Conservation (phyloP, 2,797 vertebrate species). For the Danio kyathit region DNA sequence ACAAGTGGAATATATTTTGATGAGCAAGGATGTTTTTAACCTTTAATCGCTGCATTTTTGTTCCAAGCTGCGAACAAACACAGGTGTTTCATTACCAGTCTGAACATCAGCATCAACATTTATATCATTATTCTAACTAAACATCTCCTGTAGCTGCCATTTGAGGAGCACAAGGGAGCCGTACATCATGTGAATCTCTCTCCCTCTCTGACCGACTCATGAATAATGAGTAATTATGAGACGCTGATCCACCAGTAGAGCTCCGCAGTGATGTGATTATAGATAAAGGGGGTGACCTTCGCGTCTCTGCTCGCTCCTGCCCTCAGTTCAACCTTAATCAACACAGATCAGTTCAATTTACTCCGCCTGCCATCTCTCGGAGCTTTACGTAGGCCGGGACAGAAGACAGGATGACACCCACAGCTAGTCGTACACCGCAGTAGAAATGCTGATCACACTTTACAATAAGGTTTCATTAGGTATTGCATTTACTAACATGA, state of each 20-base stretch:
- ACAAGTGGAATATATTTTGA: constrained; percentile 35
- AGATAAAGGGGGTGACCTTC: constrained; percentile 78
- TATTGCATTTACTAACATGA: too few relatives aligned
- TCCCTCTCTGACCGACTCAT: constrained; percentile 50
- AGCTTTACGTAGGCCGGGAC: constrained; percentile 52
- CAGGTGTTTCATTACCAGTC: constrained; percentile 13
- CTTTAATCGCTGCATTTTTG: constrained; percentile 25
- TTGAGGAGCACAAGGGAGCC: constrained; percentile 17
- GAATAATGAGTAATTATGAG: constrained; percentile 73
- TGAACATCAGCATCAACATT: constrained; percentile 32
- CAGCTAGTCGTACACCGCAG: not conserved
- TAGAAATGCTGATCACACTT: not conserved
- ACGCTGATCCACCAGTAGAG: constrained; percentile 57
- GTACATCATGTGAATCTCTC: constrained; percentile 36
- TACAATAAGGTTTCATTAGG: too few relatives aligned
- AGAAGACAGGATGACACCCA: constrained; percentile 51
- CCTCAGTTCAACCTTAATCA: constrained; percentile 76
- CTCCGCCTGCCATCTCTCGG: constrained; percentile 70
- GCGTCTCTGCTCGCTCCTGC: constrained; percentile 66
- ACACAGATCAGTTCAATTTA: constrained; percentile 80
- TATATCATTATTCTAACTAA: constrained; percentile 28
- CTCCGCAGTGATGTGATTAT: constrained; percentile 68
- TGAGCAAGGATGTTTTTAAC: constrained; percentile 30
- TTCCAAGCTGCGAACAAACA: constrained; percentile 14
- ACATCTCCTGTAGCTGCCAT: constrained; percentile 42